These are phyloP conservation scores for Octonoba sinensis DNA, from an alignment of 2,888 invertebrate genomes.

Conservation along the genomic window DNA sequence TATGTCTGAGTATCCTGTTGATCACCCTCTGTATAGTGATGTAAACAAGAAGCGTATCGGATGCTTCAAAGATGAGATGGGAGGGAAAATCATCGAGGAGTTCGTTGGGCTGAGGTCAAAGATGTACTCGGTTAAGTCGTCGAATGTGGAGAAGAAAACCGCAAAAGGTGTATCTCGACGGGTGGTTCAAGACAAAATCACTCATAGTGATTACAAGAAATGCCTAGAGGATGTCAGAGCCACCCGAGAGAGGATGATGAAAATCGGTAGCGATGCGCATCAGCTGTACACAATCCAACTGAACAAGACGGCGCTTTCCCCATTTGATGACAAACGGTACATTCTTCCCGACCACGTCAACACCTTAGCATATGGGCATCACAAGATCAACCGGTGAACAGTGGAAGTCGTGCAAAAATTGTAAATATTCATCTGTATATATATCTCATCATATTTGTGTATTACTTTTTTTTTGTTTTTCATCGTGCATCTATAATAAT, in stretches of 20 bases:
- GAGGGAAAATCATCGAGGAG: not conserved
- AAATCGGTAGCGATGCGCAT: not conserved
- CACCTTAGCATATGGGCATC: not conserved
- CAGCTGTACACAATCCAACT: not conserved
- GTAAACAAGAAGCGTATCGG: not conserved
- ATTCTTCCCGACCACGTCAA: not conserved
- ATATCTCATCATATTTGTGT: no score
- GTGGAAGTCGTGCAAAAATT: no score
- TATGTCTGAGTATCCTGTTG: not conserved
- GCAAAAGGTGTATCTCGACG: not conserved
- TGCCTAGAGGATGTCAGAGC: not conserved
- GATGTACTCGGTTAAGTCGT: not conserved
- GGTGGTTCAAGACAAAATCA: not conserved
- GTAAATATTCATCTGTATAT: no score
- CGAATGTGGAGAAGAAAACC: not conserved
- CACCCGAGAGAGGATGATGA: not conserved
- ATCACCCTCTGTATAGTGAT: not conserved
- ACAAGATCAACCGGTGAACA: no score
- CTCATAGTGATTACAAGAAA: not conserved
- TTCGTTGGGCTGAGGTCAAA: conserved; percentile 10
- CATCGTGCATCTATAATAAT: no score
- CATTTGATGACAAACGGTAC: conserved; percentile 6
- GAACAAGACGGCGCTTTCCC: conserved; percentile 2
- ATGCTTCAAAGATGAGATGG: conserved; percentile 20
- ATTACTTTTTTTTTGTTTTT: no score